Evolutionary conservation across 2,113 vertebrate genomes (phyloP), one percentile per base, ranked within the genome.

Genomic region (Vidua macroura): DNA sequence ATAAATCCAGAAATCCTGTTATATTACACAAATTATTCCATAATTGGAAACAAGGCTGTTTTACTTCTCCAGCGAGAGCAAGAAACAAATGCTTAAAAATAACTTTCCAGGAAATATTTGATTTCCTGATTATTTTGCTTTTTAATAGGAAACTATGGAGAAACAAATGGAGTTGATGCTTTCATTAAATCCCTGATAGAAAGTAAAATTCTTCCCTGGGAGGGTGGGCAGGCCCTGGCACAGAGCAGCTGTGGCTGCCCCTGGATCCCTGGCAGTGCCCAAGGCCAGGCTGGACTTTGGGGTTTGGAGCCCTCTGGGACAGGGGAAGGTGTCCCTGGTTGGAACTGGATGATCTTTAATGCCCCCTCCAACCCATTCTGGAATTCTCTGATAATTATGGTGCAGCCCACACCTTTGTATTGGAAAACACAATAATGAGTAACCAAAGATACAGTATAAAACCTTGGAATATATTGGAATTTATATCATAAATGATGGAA

Each of bases 11-110:
- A 91, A 72, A 83, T 94, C 46, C 72, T 82, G 62, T 92, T 96
- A 43, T 48, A 86, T 92, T 96, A 88, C 33, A 87, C 64, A 95
- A 94, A 93, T 97, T 96, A 96, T 84, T 62, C 86, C 10, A 18
- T 83, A 94, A 95, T 73, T 96, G 88, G 79, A 82, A 96, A 92
- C 83, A 96, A 91, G 78, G 74, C 58, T 88, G 44, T 17, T 97
- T 93, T 83, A 76, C 78, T 46, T 92, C 93, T 83, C 92, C n/a
- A 43, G 73, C 4, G 51, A 83, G 87, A 96, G 69, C 62, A 78
- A 83, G 44, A 96, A 97, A 85, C 23, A 87, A 95, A 96, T 95
- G 82, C 62, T 90, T 28, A 86, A 91, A 91, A 91, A 92, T 66
- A 96, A 90, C 74, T 88, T 96, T 53, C 76, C 59, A 84, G 83